Percentiles rank a stretch among this genome's conserved stretches.
Conservation (phyloP, 2,113 vertebrate species). For the Eidolon helvum region DNA sequence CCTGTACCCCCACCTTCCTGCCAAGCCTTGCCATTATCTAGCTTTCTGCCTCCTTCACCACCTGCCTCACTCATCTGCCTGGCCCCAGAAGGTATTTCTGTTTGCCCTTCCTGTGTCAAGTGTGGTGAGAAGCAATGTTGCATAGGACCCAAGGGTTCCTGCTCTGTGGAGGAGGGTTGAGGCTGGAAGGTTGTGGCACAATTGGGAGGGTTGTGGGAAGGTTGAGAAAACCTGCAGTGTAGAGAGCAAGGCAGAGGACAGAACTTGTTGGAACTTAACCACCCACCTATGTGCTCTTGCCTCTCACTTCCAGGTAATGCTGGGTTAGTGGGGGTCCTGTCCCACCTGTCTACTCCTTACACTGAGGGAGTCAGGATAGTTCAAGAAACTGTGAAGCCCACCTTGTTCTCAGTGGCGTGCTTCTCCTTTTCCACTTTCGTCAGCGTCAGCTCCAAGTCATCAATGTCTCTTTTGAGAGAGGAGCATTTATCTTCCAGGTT, state of each 20-base stretch:
- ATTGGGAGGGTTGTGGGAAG: background rate
- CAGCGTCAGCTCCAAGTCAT: conserved; percentile 89
- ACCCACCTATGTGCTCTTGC: accelerated
- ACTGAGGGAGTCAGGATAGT: background rate
- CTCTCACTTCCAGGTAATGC: background rate
- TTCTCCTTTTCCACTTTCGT: conserved; percentile 91
- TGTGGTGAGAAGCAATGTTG: background rate
- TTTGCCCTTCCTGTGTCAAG: background rate
- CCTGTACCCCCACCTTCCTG: background rate
- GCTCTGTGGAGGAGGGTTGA: background rate
- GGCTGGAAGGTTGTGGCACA: background rate
- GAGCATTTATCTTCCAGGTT: conserved; percentile 89
- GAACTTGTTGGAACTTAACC: accelerated
- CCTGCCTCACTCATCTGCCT: background rate
- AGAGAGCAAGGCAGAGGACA: background rate
- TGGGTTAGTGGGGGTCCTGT: background rate
- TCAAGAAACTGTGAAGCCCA: background rate
- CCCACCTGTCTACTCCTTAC: background rate
- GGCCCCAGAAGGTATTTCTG: background rate
- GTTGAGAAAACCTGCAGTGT: accelerated
- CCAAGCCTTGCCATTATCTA: background rate
- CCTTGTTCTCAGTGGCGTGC: conserved; percentile 90
- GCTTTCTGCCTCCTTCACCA: background rate
- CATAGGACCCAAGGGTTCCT: background rate
- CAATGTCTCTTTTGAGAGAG: conserved; percentile 90